Base-by-base conservation (phyloP, 2,113 vertebrate species). In the Elaphurus davidianus region DNA sequence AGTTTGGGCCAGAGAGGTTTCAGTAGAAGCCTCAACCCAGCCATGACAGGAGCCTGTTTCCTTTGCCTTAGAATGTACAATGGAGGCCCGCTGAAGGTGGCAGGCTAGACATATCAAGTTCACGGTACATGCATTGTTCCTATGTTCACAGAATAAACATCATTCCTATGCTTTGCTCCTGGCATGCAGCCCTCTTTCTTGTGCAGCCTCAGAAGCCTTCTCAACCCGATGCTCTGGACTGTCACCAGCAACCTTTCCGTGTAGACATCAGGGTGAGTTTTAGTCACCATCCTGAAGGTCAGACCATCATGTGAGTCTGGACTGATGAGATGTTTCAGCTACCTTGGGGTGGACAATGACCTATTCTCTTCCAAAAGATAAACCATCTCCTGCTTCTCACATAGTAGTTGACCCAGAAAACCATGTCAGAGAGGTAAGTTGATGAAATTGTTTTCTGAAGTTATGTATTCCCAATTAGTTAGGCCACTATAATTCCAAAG, bases 111-210 rank as follows among this genome's bases (percentile, higher is more conserved):
- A 30, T 10, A 17, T 78, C 28, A 6, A 2, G 33, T 14, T 27
- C n/a, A 6, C 3, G 5, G 74, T 1, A 30, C 40, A 0, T 5
- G 15, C 40, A 8, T 1, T 25, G 33, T 7, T 14, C 55, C 16
- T 57, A 2, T 57, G 23, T 17, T 45, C 50, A 7, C 4, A 7
- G 78, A 1, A 30, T 50, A 0, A 3, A 12, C 40, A 7, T 4
- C 15, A 2, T 55, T 84, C 19, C 33, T 33, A 2, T 16, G 47
- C 40, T 76, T 45, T 45, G 19, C n/a, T 84, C 11, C 9, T 0
- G 90, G 43, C 36, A 78, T 0, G 4, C 1, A 0, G 33, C 3
- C 1, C n/a, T 55, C 43, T 43, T 64, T 60, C 43, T 84, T 76
- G 19, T 16, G 30, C 92, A 76, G 71, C 71, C 71, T 76, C 71